Percentiles rank a stretch among this genome's conserved stretches.
phyloP scores from a whole-genome alignment of 2,113 vertebrate species.

The Mormyrus lacerda region DNA sequence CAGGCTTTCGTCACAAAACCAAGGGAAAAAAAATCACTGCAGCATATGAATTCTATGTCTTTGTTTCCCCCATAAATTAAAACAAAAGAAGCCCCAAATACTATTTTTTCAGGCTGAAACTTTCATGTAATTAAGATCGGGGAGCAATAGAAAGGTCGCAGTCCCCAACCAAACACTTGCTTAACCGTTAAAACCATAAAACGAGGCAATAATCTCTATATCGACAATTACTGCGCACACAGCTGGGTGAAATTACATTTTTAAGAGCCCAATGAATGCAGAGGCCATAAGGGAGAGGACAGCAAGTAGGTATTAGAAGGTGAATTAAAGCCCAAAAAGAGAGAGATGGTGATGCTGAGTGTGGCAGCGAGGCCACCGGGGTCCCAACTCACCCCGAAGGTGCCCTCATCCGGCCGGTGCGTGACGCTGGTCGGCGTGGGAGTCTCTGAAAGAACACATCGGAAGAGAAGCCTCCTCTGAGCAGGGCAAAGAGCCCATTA shows the following conservation, averaged over 20 bases:
- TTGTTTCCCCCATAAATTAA: not conserved
- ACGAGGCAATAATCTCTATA: constrained; percentile 37
- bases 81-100: not conserved
- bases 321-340: not conserved
- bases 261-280: constrained; percentile 33
- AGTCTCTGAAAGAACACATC: constrained; percentile 38
- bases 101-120: constrained; percentile 1
- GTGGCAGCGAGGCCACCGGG: not conserved
- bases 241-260: constrained; percentile 43
- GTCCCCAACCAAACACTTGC: not conserved
- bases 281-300: constrained; percentile 33
- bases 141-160: constrained; percentile 6
- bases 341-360: not conserved
- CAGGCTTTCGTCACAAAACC: not conserved
- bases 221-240: constrained; percentile 43
- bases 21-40: not conserved
- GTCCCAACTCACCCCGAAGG: constrained; percentile 76
- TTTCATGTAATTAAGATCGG: constrained; percentile 1
- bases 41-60: not conserved
- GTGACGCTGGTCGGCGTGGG: constrained; percentile 79
- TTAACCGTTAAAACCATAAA: constrained; percentile 23
- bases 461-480: constrained; percentile 11
- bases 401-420: constrained; percentile 79
- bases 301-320: constrained; percentile 21
- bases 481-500: not conserved